phyloP scores from a whole-genome alignment of 2,113 vertebrate species.

The Melanotaenia duboulayi region DNA sequence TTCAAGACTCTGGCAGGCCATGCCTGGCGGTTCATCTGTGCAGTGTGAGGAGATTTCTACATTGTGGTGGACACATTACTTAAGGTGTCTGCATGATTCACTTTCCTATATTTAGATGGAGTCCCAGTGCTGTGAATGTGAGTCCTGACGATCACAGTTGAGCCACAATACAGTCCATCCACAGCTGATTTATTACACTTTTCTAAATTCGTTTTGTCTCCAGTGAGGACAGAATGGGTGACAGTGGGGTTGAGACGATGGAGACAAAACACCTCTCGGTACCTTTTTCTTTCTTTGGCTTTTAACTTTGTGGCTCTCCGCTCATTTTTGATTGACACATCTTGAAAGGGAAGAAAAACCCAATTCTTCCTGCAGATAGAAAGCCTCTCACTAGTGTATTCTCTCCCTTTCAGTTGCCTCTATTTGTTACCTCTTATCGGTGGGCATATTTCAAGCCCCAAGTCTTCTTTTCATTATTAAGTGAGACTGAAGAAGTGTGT shows the following conservation, averaged over 20 bases:
- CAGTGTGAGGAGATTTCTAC: conserved; percentile 26
- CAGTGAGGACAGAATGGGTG: conserved; percentile 17
- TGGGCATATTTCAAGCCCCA: conserved; percentile 58
- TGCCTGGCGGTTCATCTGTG: conserved; percentile 17
- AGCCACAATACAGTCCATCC: conserved; percentile 12
- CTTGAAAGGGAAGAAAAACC: conserved; percentile 59
- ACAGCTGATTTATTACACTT: neutral
- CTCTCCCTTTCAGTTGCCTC: conserved; percentile 30
- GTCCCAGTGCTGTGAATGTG: neutral
- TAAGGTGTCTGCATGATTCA: conserved; percentile 37
- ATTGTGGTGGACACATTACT: conserved; percentile 33
- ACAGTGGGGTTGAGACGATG: conserved; percentile 37
- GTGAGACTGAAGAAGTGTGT: conserved; percentile 8
- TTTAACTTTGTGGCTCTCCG: conserved; percentile 36
- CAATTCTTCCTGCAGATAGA: conserved; percentile 57
- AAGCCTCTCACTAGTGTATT: conserved; percentile 32
- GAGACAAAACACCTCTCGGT: conserved; percentile 46
- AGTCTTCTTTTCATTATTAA: conserved; percentile 28
- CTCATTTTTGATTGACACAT: conserved; percentile 38
- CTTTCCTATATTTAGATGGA: conserved; percentile 25
- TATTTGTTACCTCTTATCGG: conserved; percentile 46
- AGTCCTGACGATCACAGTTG: conserved; percentile 1
- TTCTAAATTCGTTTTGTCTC: conserved; percentile 17
- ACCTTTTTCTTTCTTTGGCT: conserved; percentile 14
- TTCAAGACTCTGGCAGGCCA: conserved; percentile 31